Conservation (phyloP, 2,113 vertebrate genomes). For the Tyto alba region DNA sequence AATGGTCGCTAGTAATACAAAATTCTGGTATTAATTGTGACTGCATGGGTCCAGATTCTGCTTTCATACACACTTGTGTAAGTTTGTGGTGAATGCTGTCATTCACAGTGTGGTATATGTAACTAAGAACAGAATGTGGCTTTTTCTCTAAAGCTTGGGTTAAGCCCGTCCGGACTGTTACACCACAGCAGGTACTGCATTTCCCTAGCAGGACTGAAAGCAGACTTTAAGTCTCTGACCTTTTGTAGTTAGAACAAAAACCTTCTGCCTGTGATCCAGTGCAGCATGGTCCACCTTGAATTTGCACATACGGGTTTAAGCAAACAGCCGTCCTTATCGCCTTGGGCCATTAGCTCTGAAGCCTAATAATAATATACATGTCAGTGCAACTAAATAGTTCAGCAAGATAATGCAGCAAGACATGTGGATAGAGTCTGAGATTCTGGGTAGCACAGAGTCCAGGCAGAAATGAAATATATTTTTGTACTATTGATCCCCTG, state of each 20-base stretch:
- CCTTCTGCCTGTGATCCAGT: background rate
- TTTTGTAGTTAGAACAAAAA: background rate
- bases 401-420: conserved; percentile 13
- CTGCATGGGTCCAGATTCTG: background rate
- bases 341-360: conserved; percentile 20
- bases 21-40: background rate
- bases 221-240: background rate
- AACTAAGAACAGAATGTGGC: background rate
- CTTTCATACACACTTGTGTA: background rate
- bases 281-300: conserved; percentile 7
- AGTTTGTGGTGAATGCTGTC: background rate
- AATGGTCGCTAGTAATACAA: background rate
- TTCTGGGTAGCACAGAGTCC: background rate
- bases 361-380: conserved; percentile 25
- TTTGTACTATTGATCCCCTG: background rate
- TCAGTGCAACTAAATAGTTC: conserved; percentile 31
- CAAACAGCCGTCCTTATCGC: conserved; percentile 11
- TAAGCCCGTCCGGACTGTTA: background rate
- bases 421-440: background rate
- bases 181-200: background rate
- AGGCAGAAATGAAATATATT: background rate
- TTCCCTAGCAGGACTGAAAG: background rate
- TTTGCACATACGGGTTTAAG: background rate
- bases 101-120: background rate
- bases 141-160: background rate